Evolutionary conservation across 2,113 vertebrate species (phyloP), one percentile per base, ranked within the genome.

Genomic region (Catharus fuscescens): DNA sequence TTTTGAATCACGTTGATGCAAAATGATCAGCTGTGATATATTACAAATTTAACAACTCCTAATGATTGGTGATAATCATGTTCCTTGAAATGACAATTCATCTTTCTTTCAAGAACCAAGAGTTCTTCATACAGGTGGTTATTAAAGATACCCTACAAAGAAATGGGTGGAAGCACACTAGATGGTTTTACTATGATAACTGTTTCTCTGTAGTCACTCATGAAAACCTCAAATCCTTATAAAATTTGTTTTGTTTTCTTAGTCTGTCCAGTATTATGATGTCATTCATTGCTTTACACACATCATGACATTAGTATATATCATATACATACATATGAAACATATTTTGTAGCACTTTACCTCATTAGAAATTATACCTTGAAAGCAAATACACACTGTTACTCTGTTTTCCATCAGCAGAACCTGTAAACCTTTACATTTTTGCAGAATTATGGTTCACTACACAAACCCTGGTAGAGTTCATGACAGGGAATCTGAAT

Each of bases 21-120:
- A 95, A 93, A 92, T 67, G 83, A 86, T 87, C 65, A 90, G 47
- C 40, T 53, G 67, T 72, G 42, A 38, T 15, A 24, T 70, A 96
- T 76, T 90, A 93, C 92, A 87, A 74, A 86, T 93, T 80, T 90
- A 93, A 92, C 62, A 96, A 21, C 32, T 93, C 56, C 59, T 94
- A 89, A 86, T 61, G 42, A 61, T 18, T 19, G 9, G 44, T 73
- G 34, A 45, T 85, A 91, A 72, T 54, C 4, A 0, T 12, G 18
- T 66, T 86, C 54, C 62, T 71, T 88, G 47, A 92, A 80, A 42
- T 59, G 70, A 36, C 26, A 50, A 84, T 69, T 77, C 12, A 42
- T 87, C 48, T 92, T 91, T 87, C 62, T 84, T 76, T 65, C 54
- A 82, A 40, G 56, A 70, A n/a, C 32, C 36, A 14, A 8, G 38